Base-by-base conservation (phyloP, 2,113 vertebrate species). In the Hiodon tergisus region DNA sequence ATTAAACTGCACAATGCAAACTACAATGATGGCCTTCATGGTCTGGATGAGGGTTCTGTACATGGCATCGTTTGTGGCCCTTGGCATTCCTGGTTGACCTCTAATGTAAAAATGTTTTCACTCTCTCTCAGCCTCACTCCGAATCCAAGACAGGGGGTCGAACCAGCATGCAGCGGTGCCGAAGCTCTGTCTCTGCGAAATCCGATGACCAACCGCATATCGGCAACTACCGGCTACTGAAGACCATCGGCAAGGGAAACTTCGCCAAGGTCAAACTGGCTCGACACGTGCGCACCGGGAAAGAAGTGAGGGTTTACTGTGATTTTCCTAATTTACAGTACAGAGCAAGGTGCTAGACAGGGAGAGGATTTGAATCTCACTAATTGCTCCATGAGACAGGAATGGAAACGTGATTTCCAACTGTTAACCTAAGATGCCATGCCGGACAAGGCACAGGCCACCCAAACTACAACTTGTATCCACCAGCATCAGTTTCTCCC, bases 241-340 rank as follows among this genome's bases (percentile, higher is more conserved):
- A 93, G 83, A 94, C 93, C 58, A 94, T 94, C 13, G 93, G 93
- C 84, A 94, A 94, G 80, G 93, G 93, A 47, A 94, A 94, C 88
- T 94, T 94, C 46, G 83, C 83, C 53, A 94, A 94, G 83, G 93
- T 94, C 84, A 94, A 94, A 83, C 72, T 94, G 83, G 93, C 93
- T 2, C 90, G 92, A 31, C 93, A 94, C 10, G 89, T 94, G 62
- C 88, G 93, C 65, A 94, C 93, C 0, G 92, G 92, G 77, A 94
- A 91, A 75, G 93, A 94, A 92, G 93, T 94, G 81, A 90, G 90
- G 6, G 13, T 48, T 46, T 13, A 14, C 4, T 46, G 67, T 69
- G 69, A 46, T 55, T 16, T 57, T 69, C 51, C 31, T 46, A 5
- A 54, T 69, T 69, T 47, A 7, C 71, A 60, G 48, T 50, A 50